Conservation (phyloP, 1,140 invertebrate species). For the Polyergus mexicanus region DNA sequence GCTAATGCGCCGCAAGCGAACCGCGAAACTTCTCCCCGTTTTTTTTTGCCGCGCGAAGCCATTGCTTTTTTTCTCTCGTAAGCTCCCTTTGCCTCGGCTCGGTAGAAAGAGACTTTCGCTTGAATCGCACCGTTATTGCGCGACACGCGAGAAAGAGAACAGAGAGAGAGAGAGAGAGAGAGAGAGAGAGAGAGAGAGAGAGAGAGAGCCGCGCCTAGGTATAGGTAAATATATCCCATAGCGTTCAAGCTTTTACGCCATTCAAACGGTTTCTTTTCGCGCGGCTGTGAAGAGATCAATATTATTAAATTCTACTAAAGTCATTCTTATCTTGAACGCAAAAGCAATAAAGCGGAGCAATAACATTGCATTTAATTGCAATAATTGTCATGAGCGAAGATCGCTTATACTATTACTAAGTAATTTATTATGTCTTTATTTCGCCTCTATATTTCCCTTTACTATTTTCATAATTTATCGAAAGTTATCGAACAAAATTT, state of each 20-base stretch:
- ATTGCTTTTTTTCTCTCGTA: conserved; percentile 57
- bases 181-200: too few species aligned
- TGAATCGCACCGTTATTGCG: background rate
- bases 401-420: too few species aligned
- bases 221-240: background rate
- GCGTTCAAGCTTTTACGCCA: background rate
- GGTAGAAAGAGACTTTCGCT: conserved; percentile 47
- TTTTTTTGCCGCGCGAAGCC: conserved; percentile 49
- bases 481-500: background rate
- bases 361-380: too few species aligned
- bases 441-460: too few species aligned
- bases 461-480: too few species aligned
- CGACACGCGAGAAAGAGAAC: conserved; percentile 18
- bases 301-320: conserved; percentile 9
- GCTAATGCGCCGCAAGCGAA: conserved; percentile 62
- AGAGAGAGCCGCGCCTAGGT: conserved; percentile 13
- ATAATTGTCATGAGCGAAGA: too few species aligned
- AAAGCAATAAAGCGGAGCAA: background rate
- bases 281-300: conserved; percentile 18
- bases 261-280: conserved; percentile 20
- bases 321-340: background rate
- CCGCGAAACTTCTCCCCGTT: conserved; percentile 63
- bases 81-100: conserved; percentile 33
- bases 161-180: background rate
- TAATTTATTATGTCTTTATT: too few species aligned